Conservation (phyloP, 2,888 invertebrate genomes). For the Idaea aversata region DNA sequence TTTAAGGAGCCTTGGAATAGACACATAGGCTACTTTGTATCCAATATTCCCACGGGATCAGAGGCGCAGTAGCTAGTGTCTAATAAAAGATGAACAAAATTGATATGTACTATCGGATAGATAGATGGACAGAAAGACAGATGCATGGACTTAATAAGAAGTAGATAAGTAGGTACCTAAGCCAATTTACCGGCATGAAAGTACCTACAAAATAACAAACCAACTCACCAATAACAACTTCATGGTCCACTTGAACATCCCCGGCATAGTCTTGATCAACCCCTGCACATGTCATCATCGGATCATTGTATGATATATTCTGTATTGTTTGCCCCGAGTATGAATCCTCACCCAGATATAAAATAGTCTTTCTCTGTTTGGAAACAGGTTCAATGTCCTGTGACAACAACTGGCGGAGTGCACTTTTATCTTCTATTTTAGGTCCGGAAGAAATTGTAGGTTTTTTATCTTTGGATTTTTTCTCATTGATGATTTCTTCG, state of each 20-base stretch:
- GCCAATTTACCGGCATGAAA: background rate
- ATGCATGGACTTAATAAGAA: too few relatives aligned
- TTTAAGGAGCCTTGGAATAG: too few relatives aligned
- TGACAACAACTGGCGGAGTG: conserved; percentile 68
- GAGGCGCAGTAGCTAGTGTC: too few relatives aligned
- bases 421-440: conserved; percentile 50
- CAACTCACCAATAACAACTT: conserved; percentile 50
- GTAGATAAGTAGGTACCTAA: too few relatives aligned
- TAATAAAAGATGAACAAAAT: too few relatives aligned
- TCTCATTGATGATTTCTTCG: conserved; percentile 57
- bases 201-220: background rate
- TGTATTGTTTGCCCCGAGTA: conserved; percentile 66
- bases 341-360: conserved; percentile 60
- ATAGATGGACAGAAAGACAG: too few relatives aligned
- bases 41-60: too few relatives aligned
- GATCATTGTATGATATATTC: conserved; percentile 63
- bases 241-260: conserved; percentile 36
- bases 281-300: conserved; percentile 46
- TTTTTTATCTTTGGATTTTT: conserved; percentile 44
- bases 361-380: conserved; percentile 63
- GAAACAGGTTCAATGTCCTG: conserved; percentile 55
- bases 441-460: conserved; percentile 46
- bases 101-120: too few relatives aligned
- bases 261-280: conserved; percentile 38
- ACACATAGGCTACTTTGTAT: too few relatives aligned